Conservation (phyloP, 2,888 invertebrate genomes). For the Vanessa cardui region DNA sequence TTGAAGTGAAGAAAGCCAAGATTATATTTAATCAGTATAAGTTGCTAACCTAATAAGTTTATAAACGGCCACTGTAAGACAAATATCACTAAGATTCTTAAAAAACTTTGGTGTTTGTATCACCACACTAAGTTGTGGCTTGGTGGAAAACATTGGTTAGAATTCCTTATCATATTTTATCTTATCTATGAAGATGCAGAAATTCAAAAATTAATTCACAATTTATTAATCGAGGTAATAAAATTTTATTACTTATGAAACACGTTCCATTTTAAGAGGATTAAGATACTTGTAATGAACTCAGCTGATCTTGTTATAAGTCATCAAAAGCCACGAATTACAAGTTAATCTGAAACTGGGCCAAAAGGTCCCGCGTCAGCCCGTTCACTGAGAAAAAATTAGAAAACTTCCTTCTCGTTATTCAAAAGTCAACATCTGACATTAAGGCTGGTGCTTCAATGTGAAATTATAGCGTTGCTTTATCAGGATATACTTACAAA, state of each 20-base stretch:
- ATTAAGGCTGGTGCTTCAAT: constrained; percentile 23
- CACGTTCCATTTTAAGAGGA: constrained; percentile 4
- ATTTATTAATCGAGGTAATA: constrained; percentile 2
- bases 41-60: no score
- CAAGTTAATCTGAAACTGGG: constrained; percentile 46
- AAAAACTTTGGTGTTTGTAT: no score
- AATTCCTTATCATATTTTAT: background rate
- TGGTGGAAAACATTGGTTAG: no score
- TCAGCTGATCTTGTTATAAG: constrained; percentile 27
- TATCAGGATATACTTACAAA: background rate
- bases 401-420: constrained; percentile 52
- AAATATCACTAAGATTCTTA: no score
- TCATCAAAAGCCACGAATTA: constrained; percentile 38
- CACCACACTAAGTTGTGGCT: no score
- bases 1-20: no score
- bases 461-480: background rate
- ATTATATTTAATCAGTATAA: no score
- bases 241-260: constrained; percentile 4
- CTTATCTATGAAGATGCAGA: background rate
- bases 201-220: background rate
- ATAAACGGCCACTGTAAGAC: no score
- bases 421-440: constrained; percentile 46
- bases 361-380: constrained; percentile 26
- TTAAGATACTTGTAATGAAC: constrained; percentile 21
- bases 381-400: constrained; percentile 47